phyloP scores from a whole-genome alignment of 1,140 invertebrate genomes.

The Cotesia vestalis region DNA sequence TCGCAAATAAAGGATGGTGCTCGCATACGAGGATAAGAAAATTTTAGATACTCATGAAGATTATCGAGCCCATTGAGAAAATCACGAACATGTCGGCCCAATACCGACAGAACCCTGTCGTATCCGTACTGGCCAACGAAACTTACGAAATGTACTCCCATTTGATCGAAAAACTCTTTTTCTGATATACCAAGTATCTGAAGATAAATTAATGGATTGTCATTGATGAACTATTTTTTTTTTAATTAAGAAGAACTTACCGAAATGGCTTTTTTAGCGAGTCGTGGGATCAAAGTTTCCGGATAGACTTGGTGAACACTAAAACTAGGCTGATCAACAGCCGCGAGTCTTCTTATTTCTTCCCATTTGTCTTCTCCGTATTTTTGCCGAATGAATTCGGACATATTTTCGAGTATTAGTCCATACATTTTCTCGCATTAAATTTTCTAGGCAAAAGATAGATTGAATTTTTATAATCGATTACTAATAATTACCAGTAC shows the following conservation, averaged over 20 bases:
- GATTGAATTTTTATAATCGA: too few species aligned
- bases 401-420: conserved; percentile 89
- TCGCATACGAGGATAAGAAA: conserved; percentile 91
- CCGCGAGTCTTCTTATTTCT: conserved; percentile 80
- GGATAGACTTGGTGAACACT: conserved; percentile 93
- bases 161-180: conserved; percentile 87
- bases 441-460: not conserved
- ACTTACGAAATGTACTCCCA: conserved; percentile 89
- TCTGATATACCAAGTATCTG: conserved; percentile 87
- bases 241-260: conserved; percentile 62
- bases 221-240: too few species aligned
- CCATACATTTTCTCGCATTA: conserved; percentile 82
- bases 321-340: conserved; percentile 86
- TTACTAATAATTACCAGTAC: not conserved
- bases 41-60: conserved; percentile 96
- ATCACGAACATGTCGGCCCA: conserved; percentile 92
- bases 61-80: conserved; percentile 97
- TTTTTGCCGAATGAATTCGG: conserved; percentile 86
- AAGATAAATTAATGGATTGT: conserved; percentile 12
- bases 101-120: conserved; percentile 86
- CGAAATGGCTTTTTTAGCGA: conserved; percentile 86
- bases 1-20: conserved; percentile 97
- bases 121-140: conserved; percentile 96
- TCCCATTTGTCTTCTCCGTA: conserved; percentile 95
- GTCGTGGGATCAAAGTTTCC: conserved; percentile 84